These are phyloP conservation scores for Fregetta grallaria DNA, from an alignment of 2,113 vertebrate species.

Conservation along the genomic window DNA sequence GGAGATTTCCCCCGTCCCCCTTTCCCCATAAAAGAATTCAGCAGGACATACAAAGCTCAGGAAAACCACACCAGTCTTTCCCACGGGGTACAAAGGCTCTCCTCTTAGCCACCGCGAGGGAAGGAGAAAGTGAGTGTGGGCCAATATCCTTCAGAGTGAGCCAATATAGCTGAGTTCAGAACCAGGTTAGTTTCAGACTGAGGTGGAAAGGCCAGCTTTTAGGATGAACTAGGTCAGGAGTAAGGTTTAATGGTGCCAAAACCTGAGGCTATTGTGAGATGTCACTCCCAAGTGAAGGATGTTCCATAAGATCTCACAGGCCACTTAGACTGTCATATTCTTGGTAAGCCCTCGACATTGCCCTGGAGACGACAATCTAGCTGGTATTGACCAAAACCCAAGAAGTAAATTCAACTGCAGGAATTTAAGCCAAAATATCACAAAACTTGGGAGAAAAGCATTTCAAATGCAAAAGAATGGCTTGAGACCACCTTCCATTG, in stretches of 20 bases:
- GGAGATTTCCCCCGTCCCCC: conserved; percentile 12
- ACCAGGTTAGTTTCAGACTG: not conserved
- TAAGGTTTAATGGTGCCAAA: not conserved
- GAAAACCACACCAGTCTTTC: conserved; percentile 23
- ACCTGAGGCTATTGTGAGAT: not conserved
- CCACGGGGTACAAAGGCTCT: not conserved
- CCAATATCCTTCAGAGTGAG: not conserved
- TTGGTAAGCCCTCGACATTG: not conserved
- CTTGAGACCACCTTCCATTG: not conserved
- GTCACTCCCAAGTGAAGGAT: not conserved
- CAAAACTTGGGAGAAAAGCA: not conserved
- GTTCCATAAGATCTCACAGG: not conserved
- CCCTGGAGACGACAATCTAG: not conserved
- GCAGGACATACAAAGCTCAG: not conserved
- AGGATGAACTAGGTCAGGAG: not conserved
- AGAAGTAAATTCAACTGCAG: not conserved
- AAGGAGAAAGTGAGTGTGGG: not conserved
- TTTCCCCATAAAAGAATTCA: not conserved
- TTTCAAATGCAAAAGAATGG: not conserved
- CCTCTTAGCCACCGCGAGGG: not conserved
- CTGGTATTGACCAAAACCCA: not conserved
- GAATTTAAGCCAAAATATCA: not conserved
- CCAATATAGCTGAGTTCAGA: not conserved
- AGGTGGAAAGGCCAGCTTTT: not conserved
- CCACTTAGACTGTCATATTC: not conserved